Base-by-base conservation (phyloP, 2,888 invertebrate genomes). In the Cephonodes hylas region DNA sequence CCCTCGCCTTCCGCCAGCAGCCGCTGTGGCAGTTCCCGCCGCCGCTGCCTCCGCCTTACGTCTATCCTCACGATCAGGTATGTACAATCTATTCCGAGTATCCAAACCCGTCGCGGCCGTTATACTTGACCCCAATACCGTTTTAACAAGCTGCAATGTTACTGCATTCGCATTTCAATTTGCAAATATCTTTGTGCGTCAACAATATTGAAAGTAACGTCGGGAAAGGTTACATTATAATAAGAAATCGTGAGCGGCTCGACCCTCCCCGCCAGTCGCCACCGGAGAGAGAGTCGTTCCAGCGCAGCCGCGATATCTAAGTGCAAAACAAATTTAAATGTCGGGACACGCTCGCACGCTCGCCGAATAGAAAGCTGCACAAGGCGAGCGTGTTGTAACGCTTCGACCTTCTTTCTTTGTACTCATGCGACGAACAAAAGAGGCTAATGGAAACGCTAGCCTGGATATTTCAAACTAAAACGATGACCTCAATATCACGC, bases 11-110 rank as follows among this genome's bases (percentile, higher is more conserved):
- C 84, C 90, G 94, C 78, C 94, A 95, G 86, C 95, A 94, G 88
- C 95, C 96, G 76, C 93, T 96, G 84, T 97, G 96, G 97, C 96
- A 96, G 87, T 96, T 96, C 88, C 96, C 96, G 83, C 96, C 96
- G 78, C 95, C 96, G 88, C 94, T 95, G 86, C 95, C 95, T 80
- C 95, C 95, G 84, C 96, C 95, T 89, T 96, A 95, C 93, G 93
- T 95, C 95, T 96, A 93, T 91, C 85, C 90, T 84, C 95, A 95
- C 88, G 96, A 96, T 94, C 96, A 96, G 96, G 97, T 97, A 91
- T 92, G 94, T 93, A 80, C 74, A 65, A 62, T 76, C 78, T 79
- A 83, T 79, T 82, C 81, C 70, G 73, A 81, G 78, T 79, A 78
- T 69, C 66, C 66, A 76, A 84, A 83, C 83, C 74, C 81, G 83